Conservation (phyloP, 30 jellyfish, hydroid and myxozoan species). For the Clytia hemisphaerica region DNA sequence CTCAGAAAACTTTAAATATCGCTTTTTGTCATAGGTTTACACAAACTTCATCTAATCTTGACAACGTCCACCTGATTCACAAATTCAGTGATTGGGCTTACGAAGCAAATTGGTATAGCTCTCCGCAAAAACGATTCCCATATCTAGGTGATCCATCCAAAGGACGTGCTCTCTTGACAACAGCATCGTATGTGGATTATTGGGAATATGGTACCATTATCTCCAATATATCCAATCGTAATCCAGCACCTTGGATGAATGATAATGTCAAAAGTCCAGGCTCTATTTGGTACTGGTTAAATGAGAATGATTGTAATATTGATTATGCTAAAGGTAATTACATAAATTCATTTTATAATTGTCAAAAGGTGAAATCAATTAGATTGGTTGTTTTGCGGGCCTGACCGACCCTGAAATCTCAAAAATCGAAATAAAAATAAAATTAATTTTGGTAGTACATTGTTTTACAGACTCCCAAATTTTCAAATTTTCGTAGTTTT, state of each 20-base stretch:
- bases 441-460: too few species aligned
- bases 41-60: neutral
- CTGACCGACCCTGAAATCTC: too few species aligned
- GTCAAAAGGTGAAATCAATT: too few species aligned
- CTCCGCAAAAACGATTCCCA: conserved; percentile 61
- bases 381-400: too few species aligned
- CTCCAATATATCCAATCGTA: conserved; percentile 41
- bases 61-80: conserved; percentile 35
- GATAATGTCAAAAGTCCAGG: conserved; percentile 50
- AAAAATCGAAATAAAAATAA: too few species aligned
- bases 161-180: conserved; percentile 52
- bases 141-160: conserved; percentile 44
- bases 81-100: conserved; percentile 62
- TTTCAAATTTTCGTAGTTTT: too few species aligned
- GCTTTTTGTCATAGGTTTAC: neutral
- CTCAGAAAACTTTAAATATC: too few species aligned
- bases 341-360: too few species aligned
- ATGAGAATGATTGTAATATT: conserved; percentile 79
- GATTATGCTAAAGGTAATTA: conserved; percentile 44
- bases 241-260: conserved; percentile 65
- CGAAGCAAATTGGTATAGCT: conserved; percentile 28
- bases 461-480: too few species aligned
- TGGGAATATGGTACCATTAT: conserved; percentile 65
- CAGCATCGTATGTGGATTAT: conserved; percentile 34
- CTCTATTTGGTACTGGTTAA: conserved; percentile 86